Percentiles rank a stretch among this genome's conserved stretches.
phyloP scores from a whole-genome alignment of 2,888 invertebrate species.

The Orthosia incerta region DNA sequence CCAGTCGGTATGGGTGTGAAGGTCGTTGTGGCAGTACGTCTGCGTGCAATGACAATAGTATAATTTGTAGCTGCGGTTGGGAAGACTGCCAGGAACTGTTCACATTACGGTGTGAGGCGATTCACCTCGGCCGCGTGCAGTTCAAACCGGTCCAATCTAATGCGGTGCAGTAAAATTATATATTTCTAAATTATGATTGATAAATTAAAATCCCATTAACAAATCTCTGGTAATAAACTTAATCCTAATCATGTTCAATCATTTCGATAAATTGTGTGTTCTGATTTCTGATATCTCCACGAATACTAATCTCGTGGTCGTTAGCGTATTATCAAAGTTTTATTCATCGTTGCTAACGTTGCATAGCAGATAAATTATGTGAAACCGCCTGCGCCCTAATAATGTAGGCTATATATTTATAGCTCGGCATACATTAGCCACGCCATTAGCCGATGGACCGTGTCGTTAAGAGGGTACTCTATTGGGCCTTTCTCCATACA shows the following conservation, averaged over 20 bases:
- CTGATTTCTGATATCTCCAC: constrained; percentile 8
- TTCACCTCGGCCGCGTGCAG: constrained; percentile 70
- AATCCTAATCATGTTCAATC: constrained; percentile 27
- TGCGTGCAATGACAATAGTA: constrained; percentile 73
- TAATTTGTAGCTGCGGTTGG: constrained; percentile 73
- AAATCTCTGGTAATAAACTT: constrained; percentile 24
- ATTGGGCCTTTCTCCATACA: no score
- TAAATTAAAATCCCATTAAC: constrained; percentile 58
- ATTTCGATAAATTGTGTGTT: constrained; percentile 17
- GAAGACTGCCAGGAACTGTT: constrained; percentile 78
- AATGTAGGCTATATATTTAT: constrained; percentile 82
- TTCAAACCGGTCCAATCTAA: constrained; percentile 62
- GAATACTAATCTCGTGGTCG: constrained; percentile 14
- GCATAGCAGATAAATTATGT: constrained; percentile 63
- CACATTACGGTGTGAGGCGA: constrained; percentile 73
- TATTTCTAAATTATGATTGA: constrained; percentile 47
- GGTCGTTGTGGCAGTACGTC: constrained; percentile 66
- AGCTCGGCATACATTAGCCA: constrained; percentile 81
- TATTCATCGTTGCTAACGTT: constrained; percentile 16
- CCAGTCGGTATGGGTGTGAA: constrained; percentile 70
- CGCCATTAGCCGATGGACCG: constrained; percentile 82
- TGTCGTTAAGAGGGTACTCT: no score
- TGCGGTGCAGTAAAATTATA: constrained; percentile 41
- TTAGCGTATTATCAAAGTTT: constrained; percentile 17
- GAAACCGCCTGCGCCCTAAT: constrained; percentile 72